These are phyloP conservation scores for Epizoanthus fatuus DNA, from an alignment of 92 coral and sea anemone genomes.

Conservation along the genomic window DNA sequence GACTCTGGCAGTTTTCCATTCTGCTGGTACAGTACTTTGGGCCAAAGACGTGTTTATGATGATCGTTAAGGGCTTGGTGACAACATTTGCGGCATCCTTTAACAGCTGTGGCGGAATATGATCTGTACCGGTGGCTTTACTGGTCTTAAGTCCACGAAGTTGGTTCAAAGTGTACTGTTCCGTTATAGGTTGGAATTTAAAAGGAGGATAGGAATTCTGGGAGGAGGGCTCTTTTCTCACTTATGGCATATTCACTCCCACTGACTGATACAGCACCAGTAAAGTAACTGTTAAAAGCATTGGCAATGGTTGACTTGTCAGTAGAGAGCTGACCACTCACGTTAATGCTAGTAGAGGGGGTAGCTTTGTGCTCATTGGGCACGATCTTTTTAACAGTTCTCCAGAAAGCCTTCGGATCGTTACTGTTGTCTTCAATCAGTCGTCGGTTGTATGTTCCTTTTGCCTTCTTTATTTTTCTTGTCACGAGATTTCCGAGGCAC, in stretches of 20 bases:
- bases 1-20: constrained; percentile 20
- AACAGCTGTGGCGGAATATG: constrained; percentile 15
- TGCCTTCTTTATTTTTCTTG: constrained; percentile 2
- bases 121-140: constrained; percentile 26
- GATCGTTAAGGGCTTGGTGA: constrained; percentile 26
- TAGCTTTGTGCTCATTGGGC: constrained; percentile 19
- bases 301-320: background rate
- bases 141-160: constrained; percentile 12
- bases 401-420: constrained; percentile 32
- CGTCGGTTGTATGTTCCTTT: no score
- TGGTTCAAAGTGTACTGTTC: constrained; percentile 2
- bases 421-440: constrained; percentile 24
- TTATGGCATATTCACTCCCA: background rate
- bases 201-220: background rate
- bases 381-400: constrained; percentile 45
- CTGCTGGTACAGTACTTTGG: constrained; percentile 20
- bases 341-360: background rate
- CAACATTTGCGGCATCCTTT: constrained; percentile 18
- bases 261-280: constrained; percentile 6
- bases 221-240: background rate
- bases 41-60: constrained; percentile 11
- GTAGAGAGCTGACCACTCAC: constrained; percentile 5
- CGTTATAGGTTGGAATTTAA: constrained; percentile 1
- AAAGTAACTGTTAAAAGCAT: background rate
- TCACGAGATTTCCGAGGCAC: constrained; percentile 26